phyloP scores from a whole-genome alignment of 2,113 vertebrate genomes.

The Mormyrus lacerda region DNA sequence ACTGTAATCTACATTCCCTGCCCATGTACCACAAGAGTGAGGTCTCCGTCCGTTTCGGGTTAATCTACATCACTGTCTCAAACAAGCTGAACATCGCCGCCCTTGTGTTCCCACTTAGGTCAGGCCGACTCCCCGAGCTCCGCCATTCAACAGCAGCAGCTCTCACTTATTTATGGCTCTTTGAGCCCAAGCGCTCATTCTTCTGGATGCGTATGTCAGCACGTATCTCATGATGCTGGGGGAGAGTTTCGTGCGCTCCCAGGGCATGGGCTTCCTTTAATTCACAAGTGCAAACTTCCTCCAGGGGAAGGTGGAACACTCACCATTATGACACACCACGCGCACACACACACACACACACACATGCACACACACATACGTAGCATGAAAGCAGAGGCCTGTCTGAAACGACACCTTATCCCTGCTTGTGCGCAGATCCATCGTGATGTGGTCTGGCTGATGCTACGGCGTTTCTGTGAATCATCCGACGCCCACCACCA shows the following conservation, averaged over 20 bases:
- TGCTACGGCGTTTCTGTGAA: conserved; percentile 31
- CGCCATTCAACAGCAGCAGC: neutral
- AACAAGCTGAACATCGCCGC: neutral
- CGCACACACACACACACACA: neutral
- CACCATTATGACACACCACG: neutral
- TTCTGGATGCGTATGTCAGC: neutral
- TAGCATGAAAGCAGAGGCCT: neutral
- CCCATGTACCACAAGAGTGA: no score
- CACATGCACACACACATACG: neutral
- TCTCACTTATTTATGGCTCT: neutral
- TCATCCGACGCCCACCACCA: conserved; percentile 37
- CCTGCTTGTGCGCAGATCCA: conserved; percentile 22
- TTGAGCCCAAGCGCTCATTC: neutral
- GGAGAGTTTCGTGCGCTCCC: neutral
- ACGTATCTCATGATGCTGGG: neutral
- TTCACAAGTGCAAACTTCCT: neutral
- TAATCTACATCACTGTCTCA: neutral
- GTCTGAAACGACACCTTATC: neutral
- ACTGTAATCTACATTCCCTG: no score
- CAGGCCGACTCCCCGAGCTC: neutral
- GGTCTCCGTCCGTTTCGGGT: no score
- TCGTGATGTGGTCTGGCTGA: conserved; percentile 27
- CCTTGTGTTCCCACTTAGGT: neutral
- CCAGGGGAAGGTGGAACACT: neutral
- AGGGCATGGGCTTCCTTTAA: neutral